Percentiles rank a stretch among this genome's conserved stretches.
These are phyloP conservation scores for Microcebus tavaratra DNA, from an alignment of 2,113 vertebrate species.

Conservation along the genomic window DNA sequence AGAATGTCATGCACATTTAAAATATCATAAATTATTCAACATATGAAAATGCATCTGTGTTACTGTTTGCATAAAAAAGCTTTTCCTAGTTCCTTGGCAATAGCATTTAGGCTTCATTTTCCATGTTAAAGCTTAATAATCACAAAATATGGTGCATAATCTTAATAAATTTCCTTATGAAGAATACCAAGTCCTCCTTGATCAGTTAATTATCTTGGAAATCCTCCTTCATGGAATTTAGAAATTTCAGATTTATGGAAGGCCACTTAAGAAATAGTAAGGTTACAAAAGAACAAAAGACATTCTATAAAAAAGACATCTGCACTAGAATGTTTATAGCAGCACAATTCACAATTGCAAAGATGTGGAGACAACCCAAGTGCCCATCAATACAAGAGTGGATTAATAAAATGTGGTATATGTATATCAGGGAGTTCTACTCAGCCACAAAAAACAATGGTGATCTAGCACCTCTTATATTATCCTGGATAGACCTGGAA, in stretches of 20 bases:
- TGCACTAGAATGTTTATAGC: too few relatives aligned
- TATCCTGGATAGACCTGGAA: too few relatives aligned
- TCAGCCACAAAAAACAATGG: too few relatives aligned
- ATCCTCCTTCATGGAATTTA: not conserved
- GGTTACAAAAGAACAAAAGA: not conserved
- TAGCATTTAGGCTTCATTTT: not conserved
- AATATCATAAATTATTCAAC: conserved; percentile 49
- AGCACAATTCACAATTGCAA: too few relatives aligned
- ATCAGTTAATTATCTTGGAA: not conserved
- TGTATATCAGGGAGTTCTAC: too few relatives aligned
- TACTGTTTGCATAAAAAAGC: conserved; percentile 42
- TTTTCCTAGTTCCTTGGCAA: conserved; percentile 36
- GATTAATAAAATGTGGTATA: too few relatives aligned
- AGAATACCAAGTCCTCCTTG: not conserved
- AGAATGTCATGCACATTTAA: conserved; percentile 52
- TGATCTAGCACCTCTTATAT: too few relatives aligned
- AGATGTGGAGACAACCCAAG: too few relatives aligned
- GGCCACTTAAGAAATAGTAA: not conserved
- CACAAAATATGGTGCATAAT: not conserved
- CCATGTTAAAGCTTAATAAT: conserved; percentile 40
- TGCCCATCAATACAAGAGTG: too few relatives aligned
- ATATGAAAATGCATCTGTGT: conserved; percentile 62
- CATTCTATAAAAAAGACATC: too few relatives aligned
- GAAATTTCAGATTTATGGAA: conserved; percentile 34
- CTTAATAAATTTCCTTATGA: conserved; percentile 7